Conservation (phyloP, 2,888 invertebrate species). For the Agonopterix subpropinquella region DNA sequence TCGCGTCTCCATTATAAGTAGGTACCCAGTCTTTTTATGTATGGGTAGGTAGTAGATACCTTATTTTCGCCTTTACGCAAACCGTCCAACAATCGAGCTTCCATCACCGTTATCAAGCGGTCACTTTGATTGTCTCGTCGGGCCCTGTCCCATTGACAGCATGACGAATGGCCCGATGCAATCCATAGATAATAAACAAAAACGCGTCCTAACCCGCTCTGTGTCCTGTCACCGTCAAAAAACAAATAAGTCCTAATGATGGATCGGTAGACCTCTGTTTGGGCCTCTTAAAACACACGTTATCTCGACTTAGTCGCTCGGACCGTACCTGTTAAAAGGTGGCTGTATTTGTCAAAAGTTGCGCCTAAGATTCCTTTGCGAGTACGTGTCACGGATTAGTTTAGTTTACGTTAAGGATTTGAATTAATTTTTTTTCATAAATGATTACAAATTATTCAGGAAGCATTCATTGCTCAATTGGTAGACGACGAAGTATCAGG, state of each 20-base stretch:
- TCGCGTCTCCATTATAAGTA: no score
- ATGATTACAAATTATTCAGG: no score
- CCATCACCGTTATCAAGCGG: conserved; percentile 63
- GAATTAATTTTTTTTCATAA: no score
- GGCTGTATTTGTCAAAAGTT: conserved; percentile 38
- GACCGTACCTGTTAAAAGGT: conserved; percentile 46
- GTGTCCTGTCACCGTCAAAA: conserved; percentile 66
- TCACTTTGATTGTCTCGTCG: conserved; percentile 66
- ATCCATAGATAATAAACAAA: conserved; percentile 52
- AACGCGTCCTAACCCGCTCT: conserved; percentile 40
- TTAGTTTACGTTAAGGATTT: neutral
- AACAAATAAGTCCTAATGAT: conserved; percentile 73
- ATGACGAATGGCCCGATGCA: conserved; percentile 71
- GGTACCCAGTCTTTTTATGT: no score
- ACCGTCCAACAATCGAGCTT: conserved; percentile 11
- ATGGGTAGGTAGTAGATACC: no score
- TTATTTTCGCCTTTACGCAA: conserved; percentile 5
- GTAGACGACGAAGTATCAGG: no score
- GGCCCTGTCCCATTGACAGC: conserved; percentile 64
- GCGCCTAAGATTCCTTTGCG: conserved; percentile 28
- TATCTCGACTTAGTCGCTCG: conserved; percentile 45
- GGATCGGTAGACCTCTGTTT: conserved; percentile 63
- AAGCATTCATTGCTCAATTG: no score
- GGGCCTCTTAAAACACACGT: conserved; percentile 59
- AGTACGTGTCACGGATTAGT: conserved; percentile 21